phyloP scores from a whole-genome alignment of 2,113 vertebrate species.

The Chamaetylas fuelleborni region DNA sequence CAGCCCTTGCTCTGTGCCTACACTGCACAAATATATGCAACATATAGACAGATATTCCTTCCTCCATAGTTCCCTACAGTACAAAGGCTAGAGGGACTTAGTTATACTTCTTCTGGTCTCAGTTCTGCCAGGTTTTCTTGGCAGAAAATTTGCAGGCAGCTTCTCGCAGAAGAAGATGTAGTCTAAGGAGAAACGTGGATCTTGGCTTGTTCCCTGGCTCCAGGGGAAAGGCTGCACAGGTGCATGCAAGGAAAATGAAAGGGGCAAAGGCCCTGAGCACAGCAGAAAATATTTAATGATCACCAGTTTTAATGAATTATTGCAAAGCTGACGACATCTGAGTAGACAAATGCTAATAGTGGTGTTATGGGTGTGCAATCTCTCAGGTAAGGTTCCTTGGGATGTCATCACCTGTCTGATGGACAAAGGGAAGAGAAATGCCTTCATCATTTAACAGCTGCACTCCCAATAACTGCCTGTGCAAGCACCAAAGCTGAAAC shows the following conservation, averaged over 20 bases:
- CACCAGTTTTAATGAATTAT: not conserved
- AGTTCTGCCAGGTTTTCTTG: not conserved
- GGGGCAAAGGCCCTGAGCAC: not conserved
- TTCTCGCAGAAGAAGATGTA: not conserved
- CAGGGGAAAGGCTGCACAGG: not conserved
- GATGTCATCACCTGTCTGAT: slow-evolving; percentile 15
- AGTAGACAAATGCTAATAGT: not conserved
- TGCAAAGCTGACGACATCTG: not conserved
- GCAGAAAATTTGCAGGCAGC: not conserved
- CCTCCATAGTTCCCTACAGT: not conserved
- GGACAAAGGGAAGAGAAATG: not conserved
- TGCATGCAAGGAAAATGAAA: not conserved
- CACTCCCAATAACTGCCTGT: not conserved
- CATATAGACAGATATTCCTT: not conserved
- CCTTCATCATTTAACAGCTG: slow-evolving; percentile 22
- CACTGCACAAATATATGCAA: not conserved
- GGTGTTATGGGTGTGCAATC: not conserved
- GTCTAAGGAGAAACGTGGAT: not conserved
- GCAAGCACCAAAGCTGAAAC: slow-evolving; percentile 61
- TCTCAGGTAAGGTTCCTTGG: not conserved
- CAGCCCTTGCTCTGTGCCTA: not conserved
- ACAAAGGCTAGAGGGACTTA: not conserved
- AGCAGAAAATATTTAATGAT: not conserved
- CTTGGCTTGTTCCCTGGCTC: not conserved
- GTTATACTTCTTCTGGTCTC: not conserved